Conservation (phyloP, 2,113 vertebrate genomes). For the Pao palembangensis region DNA sequence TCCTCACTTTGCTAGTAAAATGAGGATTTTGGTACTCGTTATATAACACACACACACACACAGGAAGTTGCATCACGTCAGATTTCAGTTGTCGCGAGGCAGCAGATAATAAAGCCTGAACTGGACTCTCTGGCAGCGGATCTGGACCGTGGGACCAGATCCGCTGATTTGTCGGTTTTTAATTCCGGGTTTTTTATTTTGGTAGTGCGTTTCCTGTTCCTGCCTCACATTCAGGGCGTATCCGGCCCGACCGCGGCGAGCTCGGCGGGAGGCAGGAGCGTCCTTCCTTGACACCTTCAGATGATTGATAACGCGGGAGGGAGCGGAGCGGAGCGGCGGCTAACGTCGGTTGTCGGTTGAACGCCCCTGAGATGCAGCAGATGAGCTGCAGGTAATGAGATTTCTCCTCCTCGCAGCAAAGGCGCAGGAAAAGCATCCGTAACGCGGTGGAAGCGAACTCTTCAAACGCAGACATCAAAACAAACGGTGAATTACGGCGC, state of each 20-base stretch:
- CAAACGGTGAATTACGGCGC: slow-evolving; percentile 63
- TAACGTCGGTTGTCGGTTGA: slow-evolving; percentile 23
- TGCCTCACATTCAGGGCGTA: no score
- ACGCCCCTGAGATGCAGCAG: slow-evolving; percentile 31
- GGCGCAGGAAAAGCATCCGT: slow-evolving; percentile 15
- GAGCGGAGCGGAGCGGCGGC: slow-evolving; percentile 12
- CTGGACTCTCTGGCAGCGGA: no score
- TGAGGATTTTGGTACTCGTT: neutral
- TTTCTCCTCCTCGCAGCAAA: slow-evolving; percentile 4
- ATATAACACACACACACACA: slow-evolving; percentile 39
- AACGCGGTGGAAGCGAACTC: slow-evolving; percentile 52
- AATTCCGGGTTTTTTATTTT: no score
- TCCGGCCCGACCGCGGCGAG: no score
- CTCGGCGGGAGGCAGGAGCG: neutral
- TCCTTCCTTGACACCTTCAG: slow-evolving; percentile 12
- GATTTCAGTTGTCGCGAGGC: neutral
- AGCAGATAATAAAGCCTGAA: neutral
- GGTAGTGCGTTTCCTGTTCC: no score
- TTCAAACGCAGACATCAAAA: slow-evolving; percentile 64
- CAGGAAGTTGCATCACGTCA: slow-evolving; percentile 37
- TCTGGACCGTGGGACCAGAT: neutral
- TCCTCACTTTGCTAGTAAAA: no score
- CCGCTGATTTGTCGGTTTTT: no score
- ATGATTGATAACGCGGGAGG: slow-evolving; percentile 34
- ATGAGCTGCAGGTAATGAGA: slow-evolving; percentile 65